Evolutionary conservation across 2,797 vertebrate species (phyloP), one percentile per base, ranked within the genome.

Genomic region (Gobionotothen gibberifrons): DNA sequence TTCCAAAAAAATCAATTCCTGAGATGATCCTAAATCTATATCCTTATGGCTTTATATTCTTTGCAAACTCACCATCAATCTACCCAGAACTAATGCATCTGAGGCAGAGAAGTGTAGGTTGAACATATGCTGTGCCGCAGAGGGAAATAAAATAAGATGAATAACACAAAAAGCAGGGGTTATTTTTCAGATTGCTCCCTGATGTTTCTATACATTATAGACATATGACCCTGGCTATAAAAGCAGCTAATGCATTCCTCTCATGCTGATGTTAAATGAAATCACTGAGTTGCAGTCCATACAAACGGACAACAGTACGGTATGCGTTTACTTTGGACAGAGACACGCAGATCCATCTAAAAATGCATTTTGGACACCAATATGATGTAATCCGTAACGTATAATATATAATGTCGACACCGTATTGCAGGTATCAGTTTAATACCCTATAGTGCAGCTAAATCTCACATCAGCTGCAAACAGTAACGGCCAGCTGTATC

Each of bases 11-110:
- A 95, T 95, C 94, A 94, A 95, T 95, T 83, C 87, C 63, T 87
- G 93, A 91, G 93, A 93, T 89, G 90, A 94, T 92, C 79, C 90
- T 93, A 87, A 94, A 94, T 95, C 93, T 91, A 95, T 95, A 95
- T 87, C 77, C 79, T 90, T 89, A 93, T 81, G 89, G 87, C 91
- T 94, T 93, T 93, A 91, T 93, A 93, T 92, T 94, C 91, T 91
- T 72, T 69, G 76, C 82, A 89, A 93, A 91, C 90, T 84, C 74
- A 77, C 76, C 92, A 93, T 94, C 86, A 90, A 90, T 94, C 91
- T 79, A 78, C 78, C 11, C 51, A 76, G 87, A 82, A 88, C 85
- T 92, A 90, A 93, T 91, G 92, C 89, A 89, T 85, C 78, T 66
- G 87, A 73, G 47, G 70, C n/a, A 63, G 64, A 71, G 52, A 46